Base-by-base conservation (phyloP, 2,888 invertebrate genomes). In the Heliconius ethilla region DNA sequence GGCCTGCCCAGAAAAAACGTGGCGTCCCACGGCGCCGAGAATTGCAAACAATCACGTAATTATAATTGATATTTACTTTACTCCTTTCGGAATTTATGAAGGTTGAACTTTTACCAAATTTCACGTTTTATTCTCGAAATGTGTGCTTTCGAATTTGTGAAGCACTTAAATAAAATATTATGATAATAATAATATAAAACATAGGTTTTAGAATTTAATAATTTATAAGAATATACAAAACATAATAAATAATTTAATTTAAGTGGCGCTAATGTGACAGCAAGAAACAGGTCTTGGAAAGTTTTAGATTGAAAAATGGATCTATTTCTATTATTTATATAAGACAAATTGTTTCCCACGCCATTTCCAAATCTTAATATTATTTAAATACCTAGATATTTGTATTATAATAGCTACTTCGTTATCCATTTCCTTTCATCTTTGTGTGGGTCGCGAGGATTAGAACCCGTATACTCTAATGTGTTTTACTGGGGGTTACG, bases 41-140 rank as follows among this genome's bases (percentile, higher is more conserved):
- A 78, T 76, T 78, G 74, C 76, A 70, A 70, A 78, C 75, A 78
- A 67, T 74, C 70, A 63, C 55, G 67, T 66, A 75, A 80, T 80
- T 80, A 80, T 80, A 79, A 80, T 77, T 80, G 79, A 80, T 80
- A 79, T 80, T 77, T 80, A 80, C 75, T 65, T 78, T 76, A 80
- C 75, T 74, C 73, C 73, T 75, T 70, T 76, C 70, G 74, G 77
- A 63, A 81, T 65, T 67, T 75, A 69, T 75, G 72, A 76, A 79
- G 67, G 80, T 79, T 80, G 77, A 80, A 80, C 75, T 75, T 75
- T 79, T 73, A 69, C 74, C 45, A 59, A 59, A 76, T 69, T 74
- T 67, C 78, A 73, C 29, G 67, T 74, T 77, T 59, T 77, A 55
- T 66, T 73, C 75, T 75, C 73, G 73, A 73, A 65, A 78, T 75